Conservation (phyloP, 2,113 vertebrate species). For the Varanus salvator region DNA sequence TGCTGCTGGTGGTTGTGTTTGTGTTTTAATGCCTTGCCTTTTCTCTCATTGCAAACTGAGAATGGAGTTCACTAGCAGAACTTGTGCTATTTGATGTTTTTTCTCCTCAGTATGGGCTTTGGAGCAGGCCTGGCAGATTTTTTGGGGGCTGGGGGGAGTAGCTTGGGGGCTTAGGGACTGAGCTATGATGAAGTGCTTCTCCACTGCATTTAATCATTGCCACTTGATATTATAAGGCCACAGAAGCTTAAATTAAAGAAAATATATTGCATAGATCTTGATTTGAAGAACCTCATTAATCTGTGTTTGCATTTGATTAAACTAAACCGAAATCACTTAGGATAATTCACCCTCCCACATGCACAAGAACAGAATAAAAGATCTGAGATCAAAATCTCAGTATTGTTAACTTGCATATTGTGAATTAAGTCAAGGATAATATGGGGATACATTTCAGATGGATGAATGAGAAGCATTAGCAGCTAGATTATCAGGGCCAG, state of each 20-base stretch:
- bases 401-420: not conserved
- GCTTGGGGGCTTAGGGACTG: not conserved
- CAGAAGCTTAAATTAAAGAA: conserved; percentile 58
- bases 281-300: conserved; percentile 56
- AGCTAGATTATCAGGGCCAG: conserved; percentile 2
- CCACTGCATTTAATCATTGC: conserved; percentile 52
- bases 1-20: not conserved
- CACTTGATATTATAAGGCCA: conserved; percentile 57
- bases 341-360: conserved; percentile 27
- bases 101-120: not conserved
- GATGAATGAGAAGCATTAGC: not conserved
- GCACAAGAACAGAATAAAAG: conserved; percentile 1
- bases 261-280: conserved; percentile 49
- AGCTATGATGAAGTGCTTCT: conserved; percentile 20
- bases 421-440: not conserved
- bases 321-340: conserved; percentile 53
- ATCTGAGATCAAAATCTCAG: conserved; percentile 27
- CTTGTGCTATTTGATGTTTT: not conserved
- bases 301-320: conserved; percentile 65
- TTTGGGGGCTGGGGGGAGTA: not conserved
- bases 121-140: not conserved
- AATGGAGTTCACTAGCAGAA: not conserved
- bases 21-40: not conserved
- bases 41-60: not conserved
- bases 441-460: not conserved